Conservation (phyloP, 2,888 invertebrate genomes). For the Oxytorus armatus region DNA sequence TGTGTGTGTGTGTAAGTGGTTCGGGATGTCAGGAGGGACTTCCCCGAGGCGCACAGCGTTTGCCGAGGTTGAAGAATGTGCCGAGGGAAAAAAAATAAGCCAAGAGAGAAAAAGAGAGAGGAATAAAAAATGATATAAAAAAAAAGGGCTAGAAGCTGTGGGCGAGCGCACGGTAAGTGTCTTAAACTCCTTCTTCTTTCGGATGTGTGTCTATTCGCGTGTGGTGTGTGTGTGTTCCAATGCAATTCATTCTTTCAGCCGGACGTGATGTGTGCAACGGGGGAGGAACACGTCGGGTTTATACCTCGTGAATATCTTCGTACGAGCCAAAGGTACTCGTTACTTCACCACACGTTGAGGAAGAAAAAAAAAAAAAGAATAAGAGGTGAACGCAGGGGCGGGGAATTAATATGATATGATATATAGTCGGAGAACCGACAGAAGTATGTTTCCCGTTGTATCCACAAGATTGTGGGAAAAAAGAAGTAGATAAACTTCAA, state of each 20-base stretch:
- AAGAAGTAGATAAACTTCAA: not conserved
- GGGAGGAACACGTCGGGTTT: conserved; percentile 32
- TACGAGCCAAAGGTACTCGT: conserved; percentile 52
- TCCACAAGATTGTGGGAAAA: conserved; percentile 35
- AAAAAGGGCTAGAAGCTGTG: conserved; percentile 3
- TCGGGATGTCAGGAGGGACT: conserved; percentile 7
- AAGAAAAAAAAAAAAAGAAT: not conserved
- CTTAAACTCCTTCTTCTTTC: conserved; percentile 13
- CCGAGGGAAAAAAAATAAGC: conserved; percentile 25
- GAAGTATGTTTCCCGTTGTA: not conserved
- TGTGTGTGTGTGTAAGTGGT: conserved; percentile 4
- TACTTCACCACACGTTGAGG: conserved; percentile 35
- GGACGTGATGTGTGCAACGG: conserved; percentile 54
- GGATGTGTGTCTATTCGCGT: not conserved
- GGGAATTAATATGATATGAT: conserved; percentile 61
- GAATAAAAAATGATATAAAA: conserved; percentile 28
- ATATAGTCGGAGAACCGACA: conserved; percentile 1
- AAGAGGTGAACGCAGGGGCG: not conserved
- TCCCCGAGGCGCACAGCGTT: too few species aligned
- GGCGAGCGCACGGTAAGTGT: conserved; percentile 34
- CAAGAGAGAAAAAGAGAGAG: conserved; percentile 2
- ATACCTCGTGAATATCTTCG: conserved; percentile 42
- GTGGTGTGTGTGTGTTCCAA: conserved; percentile 28
- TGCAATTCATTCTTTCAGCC: conserved; percentile 54
- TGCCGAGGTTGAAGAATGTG: conserved; percentile 45